Conservation (phyloP, 2,888 invertebrate species). For the Luperina nickerlii region DNA sequence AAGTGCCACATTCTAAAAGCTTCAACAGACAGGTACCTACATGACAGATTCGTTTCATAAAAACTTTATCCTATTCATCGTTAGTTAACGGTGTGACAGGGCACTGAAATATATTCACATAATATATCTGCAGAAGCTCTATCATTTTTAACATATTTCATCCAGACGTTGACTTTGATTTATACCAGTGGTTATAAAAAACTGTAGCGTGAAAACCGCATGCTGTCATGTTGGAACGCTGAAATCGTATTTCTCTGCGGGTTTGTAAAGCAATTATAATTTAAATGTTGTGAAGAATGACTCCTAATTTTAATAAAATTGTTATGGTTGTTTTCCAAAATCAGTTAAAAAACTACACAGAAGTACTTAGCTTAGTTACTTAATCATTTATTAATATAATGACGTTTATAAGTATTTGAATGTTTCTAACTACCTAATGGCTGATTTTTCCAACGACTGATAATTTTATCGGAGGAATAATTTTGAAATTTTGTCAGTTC, state of each 20-base stretch:
- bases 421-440: too few relatives aligned
- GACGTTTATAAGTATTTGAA: too few relatives aligned
- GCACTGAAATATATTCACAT: constrained; percentile 40
- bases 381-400: too few relatives aligned
- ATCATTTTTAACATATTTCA: constrained; percentile 50
- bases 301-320: not conserved
- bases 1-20: too few relatives aligned
- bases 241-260: constrained; percentile 13
- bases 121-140: constrained; percentile 4
- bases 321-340: not conserved
- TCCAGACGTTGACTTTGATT: constrained; percentile 52
- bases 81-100: constrained; percentile 9
- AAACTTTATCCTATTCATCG: constrained; percentile 7
- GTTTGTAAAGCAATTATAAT: constrained; percentile 28
- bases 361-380: not conserved
- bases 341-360: not conserved
- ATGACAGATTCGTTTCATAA: not conserved
- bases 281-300: not conserved
- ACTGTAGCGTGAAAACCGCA: constrained; percentile 8
- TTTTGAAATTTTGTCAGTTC: too few relatives aligned
- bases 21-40: too few relatives aligned
- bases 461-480: too few relatives aligned
- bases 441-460: too few relatives aligned
- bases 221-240: constrained; percentile 13
- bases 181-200: constrained; percentile 41